A percentile compares a stretch with the other conserved stretches of the same genome.
Conservation (phyloP, 2,888 invertebrate genomes). For the Drosophila emarginata region DNA sequence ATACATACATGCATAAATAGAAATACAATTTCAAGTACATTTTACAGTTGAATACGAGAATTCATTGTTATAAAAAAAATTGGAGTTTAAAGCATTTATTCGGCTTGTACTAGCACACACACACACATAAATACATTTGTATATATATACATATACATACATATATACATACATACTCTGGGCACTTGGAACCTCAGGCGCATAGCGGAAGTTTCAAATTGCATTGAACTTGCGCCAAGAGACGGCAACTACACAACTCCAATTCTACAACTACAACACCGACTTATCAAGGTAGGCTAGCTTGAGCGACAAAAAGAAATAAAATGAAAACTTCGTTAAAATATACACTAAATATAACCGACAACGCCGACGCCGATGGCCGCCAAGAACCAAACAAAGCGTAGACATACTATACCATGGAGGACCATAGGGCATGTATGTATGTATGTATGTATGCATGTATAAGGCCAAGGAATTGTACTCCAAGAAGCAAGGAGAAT, state of each 20-base stretch:
- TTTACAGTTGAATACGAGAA: conserved; percentile 13
- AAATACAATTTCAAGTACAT: background rate
- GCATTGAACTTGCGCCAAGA: conserved; percentile 67
- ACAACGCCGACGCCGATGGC: background rate
- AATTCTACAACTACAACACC: background rate
- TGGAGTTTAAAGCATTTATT: conserved; percentile 5
- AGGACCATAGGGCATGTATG: conserved; percentile 7
- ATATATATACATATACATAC: no score
- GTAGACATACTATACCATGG: background rate
- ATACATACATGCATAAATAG: background rate
- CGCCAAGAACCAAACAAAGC: conserved; percentile 11
- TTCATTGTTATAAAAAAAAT: background rate
- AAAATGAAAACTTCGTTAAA: background rate
- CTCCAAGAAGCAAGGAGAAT: conserved; percentile 31
- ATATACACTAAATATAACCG: no score
- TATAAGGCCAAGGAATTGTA: conserved; percentile 22
- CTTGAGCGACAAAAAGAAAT: conserved; percentile 33
- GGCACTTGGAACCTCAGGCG: conserved; percentile 17
- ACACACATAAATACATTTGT: no score
- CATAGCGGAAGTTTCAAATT: conserved; percentile 61
- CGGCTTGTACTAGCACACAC: background rate
- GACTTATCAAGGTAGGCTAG: conserved; percentile 72
- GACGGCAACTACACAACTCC: conserved; percentile 10
- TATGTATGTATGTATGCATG: background rate
- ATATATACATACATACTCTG: no score